These are phyloP conservation scores for Nysson spinosus DNA, from an alignment of 2,888 invertebrate species.

Conservation along the genomic window DNA sequence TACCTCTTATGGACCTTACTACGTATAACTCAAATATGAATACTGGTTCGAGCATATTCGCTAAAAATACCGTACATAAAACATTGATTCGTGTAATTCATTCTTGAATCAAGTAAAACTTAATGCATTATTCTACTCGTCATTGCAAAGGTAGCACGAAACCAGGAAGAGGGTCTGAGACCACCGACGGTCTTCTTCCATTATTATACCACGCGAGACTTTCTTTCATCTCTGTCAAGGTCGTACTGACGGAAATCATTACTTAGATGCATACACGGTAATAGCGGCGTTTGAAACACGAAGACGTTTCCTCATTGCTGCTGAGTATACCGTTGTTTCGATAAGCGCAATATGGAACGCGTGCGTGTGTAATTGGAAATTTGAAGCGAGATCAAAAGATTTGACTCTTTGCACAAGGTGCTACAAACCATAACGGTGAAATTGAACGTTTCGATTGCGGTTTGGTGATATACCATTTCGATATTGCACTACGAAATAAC, in stretches of 20 bases:
- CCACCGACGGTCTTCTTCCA: constrained; percentile 14
- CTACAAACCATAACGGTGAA: constrained; percentile 48
- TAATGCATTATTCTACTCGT: too few relatives aligned
- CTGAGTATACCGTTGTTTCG: constrained; percentile 62
- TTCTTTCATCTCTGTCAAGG: constrained; percentile 39
- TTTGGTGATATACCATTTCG: too few relatives aligned
- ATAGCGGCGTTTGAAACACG: constrained; percentile 35
- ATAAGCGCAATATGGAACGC: constrained; percentile 60
- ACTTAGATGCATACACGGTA: constrained; percentile 43
- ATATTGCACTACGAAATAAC: too few relatives aligned
- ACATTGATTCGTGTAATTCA: too few relatives aligned
- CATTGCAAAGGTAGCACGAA: background rate
- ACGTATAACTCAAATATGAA: too few relatives aligned
- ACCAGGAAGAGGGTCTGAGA: constrained; percentile 15
- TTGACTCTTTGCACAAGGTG: constrained; percentile 44
- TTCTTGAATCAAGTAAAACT: too few relatives aligned
- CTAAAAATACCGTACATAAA: too few relatives aligned
- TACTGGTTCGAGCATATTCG: too few relatives aligned
- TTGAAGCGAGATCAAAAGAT: constrained; percentile 58
- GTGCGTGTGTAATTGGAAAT: constrained; percentile 64
- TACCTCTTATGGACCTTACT: too few relatives aligned
- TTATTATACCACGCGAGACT: constrained; percentile 27
- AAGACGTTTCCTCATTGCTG: constrained; percentile 67
- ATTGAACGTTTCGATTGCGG: background rate
- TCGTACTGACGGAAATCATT: constrained; percentile 61